Conservation (phyloP, 2,113 vertebrate species). For the Scortum barcoo region DNA sequence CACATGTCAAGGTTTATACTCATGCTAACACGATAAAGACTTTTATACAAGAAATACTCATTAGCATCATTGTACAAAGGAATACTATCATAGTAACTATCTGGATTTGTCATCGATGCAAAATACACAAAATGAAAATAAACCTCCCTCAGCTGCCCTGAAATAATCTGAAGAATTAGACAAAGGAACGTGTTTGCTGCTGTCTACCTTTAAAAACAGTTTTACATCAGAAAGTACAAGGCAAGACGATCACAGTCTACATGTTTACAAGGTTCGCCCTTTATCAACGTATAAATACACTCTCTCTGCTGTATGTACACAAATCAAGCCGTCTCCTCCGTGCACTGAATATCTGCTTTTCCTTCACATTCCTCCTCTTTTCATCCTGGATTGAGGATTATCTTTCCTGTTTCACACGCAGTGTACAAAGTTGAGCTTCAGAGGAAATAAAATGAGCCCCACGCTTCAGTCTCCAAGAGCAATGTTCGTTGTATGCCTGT, state of each 20-base stretch:
- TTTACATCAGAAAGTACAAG: slow-evolving; percentile 94
- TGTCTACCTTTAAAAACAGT: slow-evolving; percentile 82
- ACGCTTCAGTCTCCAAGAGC: too few relatives aligned
- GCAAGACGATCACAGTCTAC: slow-evolving; percentile 89
- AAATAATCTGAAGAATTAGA: slow-evolving; percentile 63
- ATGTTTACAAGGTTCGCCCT: slow-evolving; percentile 90
- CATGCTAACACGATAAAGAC: slow-evolving; percentile 96
- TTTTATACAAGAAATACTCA: slow-evolving; percentile 84
- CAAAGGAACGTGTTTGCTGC: slow-evolving; percentile 64
- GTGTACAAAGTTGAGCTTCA: too few relatives aligned
- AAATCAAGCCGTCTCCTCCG: slow-evolving; percentile 77
- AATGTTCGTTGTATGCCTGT: too few relatives aligned
- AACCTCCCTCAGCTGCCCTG: slow-evolving; percentile 55
- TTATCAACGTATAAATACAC: slow-evolving; percentile 90
- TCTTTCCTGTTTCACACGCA: too few relatives aligned
- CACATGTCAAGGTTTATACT: slow-evolving; percentile 89
- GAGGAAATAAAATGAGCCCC: too few relatives aligned
- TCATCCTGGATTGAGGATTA: not conserved
- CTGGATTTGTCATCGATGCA: slow-evolving; percentile 77
- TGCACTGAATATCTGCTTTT: slow-evolving; percentile 56
- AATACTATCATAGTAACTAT: slow-evolving; percentile 41
- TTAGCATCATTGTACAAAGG: slow-evolving; percentile 88
- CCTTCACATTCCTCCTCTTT: slow-evolving; percentile 30
- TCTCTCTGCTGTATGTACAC: slow-evolving; percentile 89
- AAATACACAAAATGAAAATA: slow-evolving; percentile 79